Evolutionary conservation across 2,113 vertebrate species (phyloP).

Genomic region (Aythya baeri): DNA sequence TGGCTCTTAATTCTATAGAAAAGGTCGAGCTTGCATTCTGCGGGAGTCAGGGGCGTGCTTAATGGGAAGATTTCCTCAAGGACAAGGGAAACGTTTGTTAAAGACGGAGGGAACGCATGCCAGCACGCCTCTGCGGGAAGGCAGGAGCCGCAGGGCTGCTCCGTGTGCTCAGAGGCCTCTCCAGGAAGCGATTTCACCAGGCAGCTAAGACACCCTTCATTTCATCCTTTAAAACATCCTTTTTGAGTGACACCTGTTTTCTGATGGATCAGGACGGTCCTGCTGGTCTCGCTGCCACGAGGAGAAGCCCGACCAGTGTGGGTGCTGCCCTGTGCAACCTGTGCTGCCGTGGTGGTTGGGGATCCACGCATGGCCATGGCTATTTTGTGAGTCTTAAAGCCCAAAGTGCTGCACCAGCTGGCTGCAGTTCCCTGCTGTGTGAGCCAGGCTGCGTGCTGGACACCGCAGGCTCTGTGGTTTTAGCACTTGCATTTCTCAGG

Average conservation of each 20-base stretch:
- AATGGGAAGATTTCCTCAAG: conserved; percentile 23
- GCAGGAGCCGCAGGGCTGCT: too few species aligned
- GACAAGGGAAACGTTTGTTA: conserved; percentile 25
- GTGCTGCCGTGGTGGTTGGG: neutral
- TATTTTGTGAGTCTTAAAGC: neutral
- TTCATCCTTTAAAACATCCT: neutral
- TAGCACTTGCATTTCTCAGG: neutral
- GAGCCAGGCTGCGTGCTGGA: neutral
- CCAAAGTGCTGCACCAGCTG: neutral
- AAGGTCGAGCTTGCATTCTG: neutral
- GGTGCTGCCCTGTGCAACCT: neutral
- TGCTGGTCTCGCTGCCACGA: neutral
- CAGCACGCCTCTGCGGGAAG: accelerated
- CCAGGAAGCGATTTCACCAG: too few species aligned
- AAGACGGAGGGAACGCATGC: neutral
- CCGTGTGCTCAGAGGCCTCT: too few species aligned
- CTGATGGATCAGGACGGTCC: neutral
- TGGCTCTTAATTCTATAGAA: conserved; percentile 22
- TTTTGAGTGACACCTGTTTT: neutral
- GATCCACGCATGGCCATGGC: neutral
- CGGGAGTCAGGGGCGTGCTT: neutral
- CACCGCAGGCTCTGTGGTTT: accelerated
- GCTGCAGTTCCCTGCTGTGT: neutral
- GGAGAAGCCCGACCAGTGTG: neutral
- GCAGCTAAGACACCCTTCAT: too few species aligned